Conservation (phyloP, 1,140 invertebrate species). For the Conopomorpha cramerella region DNA sequence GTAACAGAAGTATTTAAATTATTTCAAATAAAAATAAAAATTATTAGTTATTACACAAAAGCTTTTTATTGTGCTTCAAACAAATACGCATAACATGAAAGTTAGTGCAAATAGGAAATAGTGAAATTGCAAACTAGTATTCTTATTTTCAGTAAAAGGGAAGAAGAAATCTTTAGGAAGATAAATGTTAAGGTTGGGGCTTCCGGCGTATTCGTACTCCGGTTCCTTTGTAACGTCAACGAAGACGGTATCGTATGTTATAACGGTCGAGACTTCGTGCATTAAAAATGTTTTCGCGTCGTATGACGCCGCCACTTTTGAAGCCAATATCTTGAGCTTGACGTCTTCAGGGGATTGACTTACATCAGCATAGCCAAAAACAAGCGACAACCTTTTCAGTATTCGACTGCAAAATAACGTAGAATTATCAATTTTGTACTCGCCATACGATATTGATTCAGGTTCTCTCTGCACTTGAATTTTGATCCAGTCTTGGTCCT, state of each 20-base stretch:
- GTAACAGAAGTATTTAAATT: conserved; percentile 55
- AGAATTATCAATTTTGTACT: conserved; percentile 13
- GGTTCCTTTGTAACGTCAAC: conserved; percentile 22
- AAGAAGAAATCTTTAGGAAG: conserved; percentile 37
- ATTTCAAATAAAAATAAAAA: conserved; percentile 55
- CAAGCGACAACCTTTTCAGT: conserved; percentile 17
- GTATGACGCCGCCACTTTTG: conserved; percentile 9
- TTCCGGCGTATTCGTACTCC: conserved; percentile 17
- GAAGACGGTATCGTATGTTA: conserved; percentile 30
- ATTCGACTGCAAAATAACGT: conserved; percentile 29
- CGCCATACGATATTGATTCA: conserved; percentile 15
- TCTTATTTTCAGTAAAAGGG: conserved; percentile 19
- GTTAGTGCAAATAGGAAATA: too few species aligned
- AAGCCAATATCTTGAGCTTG: conserved; percentile 25
- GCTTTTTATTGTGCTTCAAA: conserved; percentile 25
- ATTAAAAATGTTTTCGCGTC: conserved; percentile 22
- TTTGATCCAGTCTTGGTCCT: conserved; percentile 25
- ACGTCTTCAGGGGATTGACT: conserved; percentile 5
- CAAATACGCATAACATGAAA: too few species aligned
- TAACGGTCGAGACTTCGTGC: conserved; percentile 18
- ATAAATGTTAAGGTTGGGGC: conserved; percentile 23
- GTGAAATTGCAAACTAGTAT: too few species aligned
- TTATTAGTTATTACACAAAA: conserved; percentile 25
- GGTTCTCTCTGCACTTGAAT: conserved; percentile 7
- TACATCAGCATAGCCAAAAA: conserved; percentile 21